Percentiles rank a stretch among this genome's conserved stretches.
phyloP scores from a whole-genome alignment of 2,797 vertebrate species.

The Siniperca obscura region DNA sequence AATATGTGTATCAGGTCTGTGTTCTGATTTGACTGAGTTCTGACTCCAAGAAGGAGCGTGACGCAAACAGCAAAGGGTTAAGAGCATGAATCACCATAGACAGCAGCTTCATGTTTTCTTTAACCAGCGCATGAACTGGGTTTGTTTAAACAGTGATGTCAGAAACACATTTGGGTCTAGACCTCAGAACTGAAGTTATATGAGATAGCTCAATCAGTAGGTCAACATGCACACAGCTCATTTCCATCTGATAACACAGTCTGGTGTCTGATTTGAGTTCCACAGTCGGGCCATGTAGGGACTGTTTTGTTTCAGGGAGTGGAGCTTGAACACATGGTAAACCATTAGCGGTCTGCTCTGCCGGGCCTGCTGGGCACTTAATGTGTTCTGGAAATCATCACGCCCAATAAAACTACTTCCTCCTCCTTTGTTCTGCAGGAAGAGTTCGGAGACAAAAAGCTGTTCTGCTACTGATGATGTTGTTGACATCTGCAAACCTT shows the following conservation, averaged over 20 bases:
- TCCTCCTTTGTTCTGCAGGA: constrained; percentile 56
- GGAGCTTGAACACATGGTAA: constrained; percentile 38
- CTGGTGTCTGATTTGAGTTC: constrained; percentile 1
- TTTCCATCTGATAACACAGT: constrained; percentile 25
- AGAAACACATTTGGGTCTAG: not conserved
- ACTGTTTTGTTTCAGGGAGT: constrained; percentile 40
- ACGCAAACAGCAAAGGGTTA: not conserved
- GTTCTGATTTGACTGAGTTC: not conserved
- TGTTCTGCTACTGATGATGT: constrained; percentile 6
- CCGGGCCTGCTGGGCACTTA: constrained; percentile 33
- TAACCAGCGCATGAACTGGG: not conserved
- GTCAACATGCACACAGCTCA: constrained; percentile 6
- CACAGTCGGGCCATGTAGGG: not conserved
- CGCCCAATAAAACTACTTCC: constrained; percentile 58
- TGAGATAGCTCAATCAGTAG: not conserved
- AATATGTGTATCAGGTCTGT: no score
- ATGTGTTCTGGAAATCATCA: constrained; percentile 62
- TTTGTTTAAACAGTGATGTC: not conserved
- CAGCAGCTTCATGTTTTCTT: not conserved
- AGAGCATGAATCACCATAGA: not conserved
- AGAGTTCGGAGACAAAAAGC: constrained; percentile 28
- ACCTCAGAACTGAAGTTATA: not conserved
- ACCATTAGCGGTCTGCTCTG: constrained; percentile 38
- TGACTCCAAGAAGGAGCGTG: no score
- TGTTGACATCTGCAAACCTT: constrained; percentile 14